phyloP scores from a whole-genome alignment of 2,797 vertebrate genomes.

The Coregonus sp. region DNA sequence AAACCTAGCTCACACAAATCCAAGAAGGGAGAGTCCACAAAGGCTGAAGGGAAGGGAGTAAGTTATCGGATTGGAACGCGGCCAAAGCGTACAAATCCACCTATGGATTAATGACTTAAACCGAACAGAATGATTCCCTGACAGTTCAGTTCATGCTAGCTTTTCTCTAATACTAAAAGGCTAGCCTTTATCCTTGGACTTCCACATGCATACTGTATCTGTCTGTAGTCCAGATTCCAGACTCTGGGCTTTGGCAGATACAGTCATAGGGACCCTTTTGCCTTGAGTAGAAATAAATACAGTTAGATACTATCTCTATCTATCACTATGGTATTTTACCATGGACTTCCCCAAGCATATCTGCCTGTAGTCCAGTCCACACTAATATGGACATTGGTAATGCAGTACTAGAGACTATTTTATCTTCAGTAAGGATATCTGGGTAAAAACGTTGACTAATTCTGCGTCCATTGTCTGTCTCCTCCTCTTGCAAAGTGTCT shows the following conservation, averaged over 20 bases:
- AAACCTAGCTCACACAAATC: slow-evolving; percentile 4
- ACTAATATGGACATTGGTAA: slow-evolving; percentile 24
- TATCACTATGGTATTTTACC: neutral
- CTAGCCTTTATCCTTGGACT: neutral
- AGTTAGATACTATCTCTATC: neutral
- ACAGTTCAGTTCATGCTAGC: slow-evolving; percentile 31
- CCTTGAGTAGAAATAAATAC: neutral
- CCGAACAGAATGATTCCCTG: slow-evolving; percentile 43
- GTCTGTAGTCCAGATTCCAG: neutral
- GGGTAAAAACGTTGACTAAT: slow-evolving; percentile 67
- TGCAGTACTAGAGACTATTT: slow-evolving; percentile 19
- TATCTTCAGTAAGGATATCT: slow-evolving; percentile 30
- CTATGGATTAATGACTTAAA: slow-evolving; percentile 50
- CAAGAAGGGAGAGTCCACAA: slow-evolving; percentile 9
- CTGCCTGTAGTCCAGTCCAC: neutral
- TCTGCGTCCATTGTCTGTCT: slow-evolving; percentile 74
- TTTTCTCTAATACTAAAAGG: neutral
- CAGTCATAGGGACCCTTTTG: neutral
- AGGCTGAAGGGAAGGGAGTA: slow-evolving; percentile 35
- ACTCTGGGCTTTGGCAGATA: neutral
- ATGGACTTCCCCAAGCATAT: slow-evolving; percentile 32
- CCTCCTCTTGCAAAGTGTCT: slow-evolving; percentile 78
- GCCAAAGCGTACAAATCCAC: slow-evolving; percentile 55
- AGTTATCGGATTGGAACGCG: slow-evolving; percentile 45
- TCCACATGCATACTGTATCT: neutral